Conservation (phyloP, 2,888 invertebrate genomes). For the Nineta flava region DNA sequence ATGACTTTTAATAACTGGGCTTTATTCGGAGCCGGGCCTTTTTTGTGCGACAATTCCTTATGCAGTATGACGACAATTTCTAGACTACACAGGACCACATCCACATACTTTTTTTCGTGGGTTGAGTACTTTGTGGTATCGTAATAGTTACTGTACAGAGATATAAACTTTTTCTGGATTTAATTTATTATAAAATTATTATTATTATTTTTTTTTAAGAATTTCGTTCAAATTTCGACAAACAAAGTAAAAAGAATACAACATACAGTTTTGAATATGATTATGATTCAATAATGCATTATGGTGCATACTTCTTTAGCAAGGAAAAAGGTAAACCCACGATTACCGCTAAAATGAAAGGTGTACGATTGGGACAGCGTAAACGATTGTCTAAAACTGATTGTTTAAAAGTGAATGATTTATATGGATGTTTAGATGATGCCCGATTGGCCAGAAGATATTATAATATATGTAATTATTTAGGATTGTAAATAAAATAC, state of each 20-base stretch:
- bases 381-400: slow-evolving; percentile 46
- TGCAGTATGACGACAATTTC: too few species aligned
- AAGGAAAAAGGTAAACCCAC: slow-evolving; percentile 43
- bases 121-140: too few species aligned
- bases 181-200: neutral
- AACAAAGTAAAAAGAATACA: slow-evolving; percentile 44
- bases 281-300: slow-evolving; percentile 67
- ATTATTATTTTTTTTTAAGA: slow-evolving; percentile 25
- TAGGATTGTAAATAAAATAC: slow-evolving; percentile 27
- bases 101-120: too few species aligned
- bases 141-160: too few species aligned
- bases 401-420: slow-evolving; percentile 48
- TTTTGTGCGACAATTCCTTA: too few species aligned
- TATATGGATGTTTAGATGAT: slow-evolving; percentile 42
- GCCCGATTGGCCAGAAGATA: slow-evolving; percentile 32
- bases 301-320: slow-evolving; percentile 48
- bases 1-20: too few species aligned
- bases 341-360: slow-evolving; percentile 38
- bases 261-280: slow-evolving; percentile 57
- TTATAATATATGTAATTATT: slow-evolving; percentile 35
- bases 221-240: slow-evolving; percentile 45
- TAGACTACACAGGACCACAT: too few species aligned
- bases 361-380: slow-evolving; percentile 41
- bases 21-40: too few species aligned
- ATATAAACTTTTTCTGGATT: neutral